phyloP scores from a whole-genome alignment of 2,797 vertebrate species.

The Notolabrus celidotus region DNA sequence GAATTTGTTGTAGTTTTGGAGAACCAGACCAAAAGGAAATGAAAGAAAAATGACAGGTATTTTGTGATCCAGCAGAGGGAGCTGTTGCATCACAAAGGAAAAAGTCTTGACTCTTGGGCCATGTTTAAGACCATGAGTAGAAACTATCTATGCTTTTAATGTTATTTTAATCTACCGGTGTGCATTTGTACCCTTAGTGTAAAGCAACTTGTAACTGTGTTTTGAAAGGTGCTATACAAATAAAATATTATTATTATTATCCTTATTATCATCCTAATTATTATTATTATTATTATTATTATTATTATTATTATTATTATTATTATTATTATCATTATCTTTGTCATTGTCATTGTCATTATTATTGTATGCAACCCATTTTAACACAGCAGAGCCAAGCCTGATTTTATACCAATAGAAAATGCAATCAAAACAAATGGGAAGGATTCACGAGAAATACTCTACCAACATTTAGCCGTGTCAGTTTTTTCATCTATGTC shows the following conservation, averaged over 20 bases:
- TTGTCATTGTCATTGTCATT: too few species aligned
- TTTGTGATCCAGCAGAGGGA: slow-evolving; percentile 55
- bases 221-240: too few species aligned
- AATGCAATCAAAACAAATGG: background rate
- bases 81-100: slow-evolving; percentile 21
- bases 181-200: too few species aligned
- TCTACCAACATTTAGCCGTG: background rate
- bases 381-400: background rate
- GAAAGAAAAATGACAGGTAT: background rate
- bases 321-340: too few species aligned
- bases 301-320: too few species aligned
- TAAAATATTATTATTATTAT: too few species aligned
- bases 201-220: too few species aligned
- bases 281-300: too few species aligned
- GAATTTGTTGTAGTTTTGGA: background rate
- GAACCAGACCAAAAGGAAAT: background rate
- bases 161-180: too few species aligned
- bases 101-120: background rate
- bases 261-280: too few species aligned
- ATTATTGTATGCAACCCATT: background rate
- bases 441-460: background rate
- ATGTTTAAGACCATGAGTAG: background rate
- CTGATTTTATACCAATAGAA: background rate
- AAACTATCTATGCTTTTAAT: too few species aligned
- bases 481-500: background rate